Percentiles rank a stretch among this genome's conserved stretches.
Conservation (phyloP, 2,797 vertebrate genomes). For the Pangasius krempfi region DNA sequence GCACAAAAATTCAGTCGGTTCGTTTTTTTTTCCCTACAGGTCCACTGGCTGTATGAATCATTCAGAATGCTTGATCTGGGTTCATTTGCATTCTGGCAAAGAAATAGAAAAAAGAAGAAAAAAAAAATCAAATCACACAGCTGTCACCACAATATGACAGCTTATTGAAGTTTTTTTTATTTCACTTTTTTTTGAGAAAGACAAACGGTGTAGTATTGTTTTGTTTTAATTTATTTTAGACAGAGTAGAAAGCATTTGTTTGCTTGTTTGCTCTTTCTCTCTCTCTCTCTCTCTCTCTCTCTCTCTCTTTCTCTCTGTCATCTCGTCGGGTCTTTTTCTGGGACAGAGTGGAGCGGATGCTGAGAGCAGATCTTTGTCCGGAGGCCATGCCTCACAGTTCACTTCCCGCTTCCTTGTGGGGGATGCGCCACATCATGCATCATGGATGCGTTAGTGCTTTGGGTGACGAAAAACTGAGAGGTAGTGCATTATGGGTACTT, state of each 20-base stretch:
- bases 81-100: slow-evolving; percentile 15
- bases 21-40: not conserved
- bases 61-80: slow-evolving; percentile 22
- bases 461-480: slow-evolving; percentile 30
- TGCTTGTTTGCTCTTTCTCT: not conserved
- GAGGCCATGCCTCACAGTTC: slow-evolving; percentile 45
- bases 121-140: not conserved
- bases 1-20: not conserved
- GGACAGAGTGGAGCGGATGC: slow-evolving; percentile 45
- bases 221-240: not conserved
- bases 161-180: not conserved
- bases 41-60: slow-evolving; percentile 8
- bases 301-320: not conserved
- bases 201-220: not conserved
- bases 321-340: not conserved
- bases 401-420: slow-evolving; percentile 62
- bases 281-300: not conserved
- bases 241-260: not conserved
- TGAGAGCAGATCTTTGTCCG: slow-evolving; percentile 54
- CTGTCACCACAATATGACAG: not conserved
- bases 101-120: not conserved
- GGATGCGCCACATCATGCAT: slow-evolving; percentile 64
- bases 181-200: not conserved
- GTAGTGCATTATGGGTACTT: slow-evolving; percentile 42
- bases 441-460: slow-evolving; percentile 63